Conservation (phyloP, 1,140 invertebrate species). For the Drosophila dunni region DNA sequence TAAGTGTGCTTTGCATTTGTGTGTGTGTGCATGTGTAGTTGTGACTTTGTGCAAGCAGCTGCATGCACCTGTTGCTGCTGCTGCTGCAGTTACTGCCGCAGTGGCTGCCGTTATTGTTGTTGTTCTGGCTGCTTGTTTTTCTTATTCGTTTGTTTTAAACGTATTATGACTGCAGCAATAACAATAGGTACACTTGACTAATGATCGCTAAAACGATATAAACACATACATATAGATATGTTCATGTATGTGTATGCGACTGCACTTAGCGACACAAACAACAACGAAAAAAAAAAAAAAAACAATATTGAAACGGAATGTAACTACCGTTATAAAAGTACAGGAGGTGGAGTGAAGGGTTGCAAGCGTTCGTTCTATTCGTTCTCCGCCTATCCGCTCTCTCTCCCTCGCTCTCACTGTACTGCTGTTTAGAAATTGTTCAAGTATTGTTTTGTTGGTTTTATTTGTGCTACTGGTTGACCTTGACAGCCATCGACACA, state of each 20-base stretch:
- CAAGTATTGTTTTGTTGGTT: slow-evolving; percentile 41
- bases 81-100: slow-evolving; percentile 5
- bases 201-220: slow-evolving; percentile 32
- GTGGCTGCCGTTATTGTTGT: background rate
- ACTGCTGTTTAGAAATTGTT: slow-evolving; percentile 29
- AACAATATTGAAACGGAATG: slow-evolving; percentile 9
- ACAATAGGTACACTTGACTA: slow-evolving; percentile 34
- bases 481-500: slow-evolving; percentile 42
- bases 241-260: background rate
- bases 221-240: background rate
- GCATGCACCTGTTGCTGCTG: slow-evolving; percentile 44
- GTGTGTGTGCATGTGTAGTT: slow-evolving; percentile 1
- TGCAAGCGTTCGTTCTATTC: slow-evolving; percentile 3
- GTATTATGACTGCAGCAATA: slow-evolving; percentile 20
- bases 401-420: background rate
- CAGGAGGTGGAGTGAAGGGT: background rate
- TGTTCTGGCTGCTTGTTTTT: slow-evolving; percentile 7
- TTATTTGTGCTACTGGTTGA: slow-evolving; percentile 55
- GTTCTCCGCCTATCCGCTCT: background rate
- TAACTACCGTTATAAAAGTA: slow-evolving; percentile 28
- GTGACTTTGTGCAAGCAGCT: slow-evolving; percentile 13
- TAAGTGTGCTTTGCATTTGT: background rate
- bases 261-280: slow-evolving; percentile 8
- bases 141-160: slow-evolving; percentile 11
- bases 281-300: slow-evolving; percentile 1